phyloP scores from a whole-genome alignment of 2,888 invertebrate genomes.

The Ferrisia virgata region DNA sequence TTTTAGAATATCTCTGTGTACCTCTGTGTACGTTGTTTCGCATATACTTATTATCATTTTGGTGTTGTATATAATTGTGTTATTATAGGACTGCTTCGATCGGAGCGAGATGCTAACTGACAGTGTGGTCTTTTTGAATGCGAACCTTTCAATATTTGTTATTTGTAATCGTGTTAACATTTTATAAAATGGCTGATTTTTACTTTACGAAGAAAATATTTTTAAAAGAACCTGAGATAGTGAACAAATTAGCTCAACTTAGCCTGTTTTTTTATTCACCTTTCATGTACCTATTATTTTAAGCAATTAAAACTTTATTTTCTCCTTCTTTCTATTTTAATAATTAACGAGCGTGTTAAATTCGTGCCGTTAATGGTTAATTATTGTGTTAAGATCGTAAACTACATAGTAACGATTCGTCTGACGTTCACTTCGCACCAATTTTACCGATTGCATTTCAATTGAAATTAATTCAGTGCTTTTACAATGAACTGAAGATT shows the following conservation, averaged over 20 bases:
- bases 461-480: not conserved
- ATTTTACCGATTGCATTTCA: too few species aligned
- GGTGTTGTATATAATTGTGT: constrained; percentile 10
- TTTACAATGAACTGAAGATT: too few species aligned
- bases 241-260: constrained; percentile 22
- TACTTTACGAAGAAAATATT: not conserved
- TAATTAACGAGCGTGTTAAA: not conserved
- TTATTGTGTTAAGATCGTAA: not conserved
- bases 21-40: not conserved
- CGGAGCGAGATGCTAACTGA: not conserved
- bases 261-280: constrained; percentile 26
- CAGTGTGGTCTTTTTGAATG: not conserved
- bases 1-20: not conserved
- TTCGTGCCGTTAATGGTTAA: not conserved
- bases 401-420: too few species aligned
- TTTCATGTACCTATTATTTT: constrained; percentile 19
- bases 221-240: not conserved
- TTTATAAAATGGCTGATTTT: not conserved
- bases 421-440: too few species aligned
- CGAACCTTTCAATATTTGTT: not conserved
- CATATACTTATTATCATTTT: not conserved
- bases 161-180: not conserved
- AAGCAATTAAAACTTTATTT: constrained; percentile 21
- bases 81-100: not conserved
- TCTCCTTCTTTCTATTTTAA: not conserved